A percentile compares a stretch with the other conserved stretches of the same genome.
These are phyloP conservation scores for Taurulus bubalis DNA, from an alignment of 2,113 vertebrate genomes.

Conservation along the genomic window DNA sequence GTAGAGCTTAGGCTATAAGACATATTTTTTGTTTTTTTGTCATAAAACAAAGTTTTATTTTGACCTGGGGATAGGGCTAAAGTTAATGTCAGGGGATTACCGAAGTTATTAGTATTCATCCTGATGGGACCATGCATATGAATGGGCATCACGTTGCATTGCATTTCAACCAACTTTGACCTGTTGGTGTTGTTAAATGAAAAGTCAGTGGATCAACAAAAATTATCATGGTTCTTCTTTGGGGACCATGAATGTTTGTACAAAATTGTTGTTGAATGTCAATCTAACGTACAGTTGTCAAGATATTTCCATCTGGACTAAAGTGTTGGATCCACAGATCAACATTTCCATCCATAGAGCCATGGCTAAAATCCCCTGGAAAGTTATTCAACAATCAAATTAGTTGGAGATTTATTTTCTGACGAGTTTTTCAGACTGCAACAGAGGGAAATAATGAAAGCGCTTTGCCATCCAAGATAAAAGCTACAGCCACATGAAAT, in stretches of 20 bases:
- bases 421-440: not conserved
- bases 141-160: not conserved
- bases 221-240: not conserved
- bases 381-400: not conserved
- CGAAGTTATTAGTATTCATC: not conserved
- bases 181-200: not conserved
- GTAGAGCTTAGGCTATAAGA: not conserved
- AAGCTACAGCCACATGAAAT: conserved; percentile 12
- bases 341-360: not conserved
- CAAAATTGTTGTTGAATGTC: not conserved
- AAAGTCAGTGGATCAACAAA: not conserved
- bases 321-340: not conserved
- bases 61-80: not conserved
- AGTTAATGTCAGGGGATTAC: not conserved
- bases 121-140: not conserved
- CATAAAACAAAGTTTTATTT: not conserved
- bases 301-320: not conserved
- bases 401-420: not conserved
- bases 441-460: conserved; percentile 7
- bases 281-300: not conserved
- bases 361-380: not conserved
- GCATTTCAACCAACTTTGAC: not conserved
- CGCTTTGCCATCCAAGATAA: conserved; percentile 5
- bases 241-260: not conserved
- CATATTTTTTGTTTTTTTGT: too few relatives aligned